These are phyloP conservation scores for Lytechinus pictus DNA, from an alignment of 35 echinoderm and acorn worm genomes.

Conservation along the genomic window DNA sequence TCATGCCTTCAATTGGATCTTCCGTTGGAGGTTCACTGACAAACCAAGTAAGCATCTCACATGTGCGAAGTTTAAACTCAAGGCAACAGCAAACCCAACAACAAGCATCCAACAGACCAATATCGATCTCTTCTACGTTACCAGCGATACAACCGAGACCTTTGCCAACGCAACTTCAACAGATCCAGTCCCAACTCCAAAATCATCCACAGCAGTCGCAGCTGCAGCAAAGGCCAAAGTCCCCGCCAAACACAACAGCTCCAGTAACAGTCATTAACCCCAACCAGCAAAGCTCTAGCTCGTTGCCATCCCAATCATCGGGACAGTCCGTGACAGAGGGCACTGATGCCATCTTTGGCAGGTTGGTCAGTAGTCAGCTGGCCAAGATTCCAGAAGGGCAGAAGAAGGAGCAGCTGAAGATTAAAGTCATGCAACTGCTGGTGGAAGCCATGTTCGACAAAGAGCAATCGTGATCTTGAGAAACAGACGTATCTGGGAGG, in stretches of 20 bases:
- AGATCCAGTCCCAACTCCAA: background rate
- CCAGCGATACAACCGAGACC: background rate
- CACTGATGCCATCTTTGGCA: background rate
- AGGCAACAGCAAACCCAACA: background rate
- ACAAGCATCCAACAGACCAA: background rate
- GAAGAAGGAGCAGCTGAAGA: constrained; percentile 49
- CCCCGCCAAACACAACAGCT: background rate
- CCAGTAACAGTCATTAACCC: background rate
- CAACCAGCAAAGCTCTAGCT: background rate
- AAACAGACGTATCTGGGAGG: background rate
- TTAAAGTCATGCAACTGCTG: constrained; percentile 32
- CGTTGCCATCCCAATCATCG: background rate
- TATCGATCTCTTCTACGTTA: background rate
- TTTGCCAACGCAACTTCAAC: background rate
- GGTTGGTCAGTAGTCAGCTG: constrained; percentile 24
- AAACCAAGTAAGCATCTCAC: constrained; percentile 11
- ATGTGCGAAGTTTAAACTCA: background rate
- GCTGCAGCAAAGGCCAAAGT: background rate
- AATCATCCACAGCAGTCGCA: background rate
- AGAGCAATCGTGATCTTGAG: background rate
- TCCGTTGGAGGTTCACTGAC: background rate
- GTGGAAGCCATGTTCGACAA: constrained; percentile 44
- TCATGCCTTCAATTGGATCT: background rate
- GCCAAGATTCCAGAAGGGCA: constrained; percentile 18
- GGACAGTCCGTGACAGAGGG: background rate